Evolutionary conservation across 2,797 vertebrate genomes (phyloP), one percentile per base, ranked within the genome.

Genomic region (Helarctos malayanus): DNA sequence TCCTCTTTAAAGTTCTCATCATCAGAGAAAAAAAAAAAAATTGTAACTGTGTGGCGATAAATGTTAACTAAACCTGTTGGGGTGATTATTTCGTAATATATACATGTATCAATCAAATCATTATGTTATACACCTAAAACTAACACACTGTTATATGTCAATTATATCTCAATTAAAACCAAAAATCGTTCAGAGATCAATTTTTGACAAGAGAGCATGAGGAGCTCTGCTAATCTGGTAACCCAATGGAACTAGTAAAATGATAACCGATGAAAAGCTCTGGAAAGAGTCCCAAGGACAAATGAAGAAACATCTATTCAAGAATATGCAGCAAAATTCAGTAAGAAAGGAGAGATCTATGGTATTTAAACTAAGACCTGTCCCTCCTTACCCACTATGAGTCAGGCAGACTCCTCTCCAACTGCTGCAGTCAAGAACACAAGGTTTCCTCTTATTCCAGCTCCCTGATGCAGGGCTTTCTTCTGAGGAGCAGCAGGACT

Each of bases 131-230:
- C 10, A 76, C 21, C 32, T 49, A 76, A 61, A 89, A 76, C 56
- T 76, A 76, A 87, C 4, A 86, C n/a, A 57, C 32, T 45, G 32
- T 25, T 84, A 56, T 71, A 12, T 54, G 47, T 35, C 49, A 54
- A 86, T 38, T 86, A 14, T 86, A 69, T 54, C 65, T 71, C 52
- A 86, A 56, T 86, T 87, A 87, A 71, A 87, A 87, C 32, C 21
- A 82, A 49, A 91, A 91, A 68, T 15, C 9, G 71, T 86, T 54
- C 18, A 80, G 19, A 82, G 38, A 86, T 7, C 61, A 5, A 78
- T 29, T 59, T 41, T 59, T 61, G 9, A 27, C 25, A 84, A 5
- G 63, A 71, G 3, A 47, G 78, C 56, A 54, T 21, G 2, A 69
- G 35, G 21, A 91, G 7, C n/a, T 91, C 45, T 49, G 16, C 59